Conservation (phyloP, 2,113 vertebrate species). For the Riparia riparia region DNA sequence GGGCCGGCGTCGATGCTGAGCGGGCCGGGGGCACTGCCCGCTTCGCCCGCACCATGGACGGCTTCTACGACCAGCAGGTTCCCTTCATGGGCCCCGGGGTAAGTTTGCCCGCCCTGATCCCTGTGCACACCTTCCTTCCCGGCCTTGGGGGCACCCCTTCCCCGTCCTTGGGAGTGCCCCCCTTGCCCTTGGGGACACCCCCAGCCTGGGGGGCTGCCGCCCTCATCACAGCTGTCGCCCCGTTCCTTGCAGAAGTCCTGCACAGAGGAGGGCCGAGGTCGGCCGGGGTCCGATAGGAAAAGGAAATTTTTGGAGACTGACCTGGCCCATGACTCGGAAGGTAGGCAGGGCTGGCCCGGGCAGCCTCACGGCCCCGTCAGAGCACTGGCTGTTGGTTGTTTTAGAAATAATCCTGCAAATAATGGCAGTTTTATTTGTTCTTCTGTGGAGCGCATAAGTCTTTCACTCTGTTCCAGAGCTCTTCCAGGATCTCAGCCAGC, state of each 20-base stretch:
- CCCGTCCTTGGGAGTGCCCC: background rate
- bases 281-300: slow-evolving; percentile 85
- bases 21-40: slow-evolving; percentile 66
- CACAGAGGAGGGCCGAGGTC: slow-evolving; percentile 81
- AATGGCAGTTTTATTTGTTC: slow-evolving; percentile 7
- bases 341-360: slow-evolving; percentile 68
- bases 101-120: slow-evolving; percentile 66
- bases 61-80: slow-evolving; percentile 97
- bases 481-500: slow-evolving; percentile 97
- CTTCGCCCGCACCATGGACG: slow-evolving; percentile 86
- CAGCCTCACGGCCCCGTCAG: rapidly evolving
- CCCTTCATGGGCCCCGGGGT: slow-evolving; percentile 92
- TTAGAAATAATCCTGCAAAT: background rate
- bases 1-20: slow-evolving; percentile 79
- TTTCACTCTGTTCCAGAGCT: slow-evolving; percentile 85
- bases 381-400: rapidly evolving
- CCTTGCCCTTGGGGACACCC: background rate
- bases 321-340: slow-evolving; percentile 95
- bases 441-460: slow-evolving; percentile 16
- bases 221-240: background rate
- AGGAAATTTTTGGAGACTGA: slow-evolving; percentile 94
- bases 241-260: slow-evolving; percentile 76
- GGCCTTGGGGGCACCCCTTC: background rate
- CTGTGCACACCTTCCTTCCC: no score
- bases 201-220: background rate